phyloP scores from a whole-genome alignment of 2,113 vertebrate species.

The Nibea albiflora region DNA sequence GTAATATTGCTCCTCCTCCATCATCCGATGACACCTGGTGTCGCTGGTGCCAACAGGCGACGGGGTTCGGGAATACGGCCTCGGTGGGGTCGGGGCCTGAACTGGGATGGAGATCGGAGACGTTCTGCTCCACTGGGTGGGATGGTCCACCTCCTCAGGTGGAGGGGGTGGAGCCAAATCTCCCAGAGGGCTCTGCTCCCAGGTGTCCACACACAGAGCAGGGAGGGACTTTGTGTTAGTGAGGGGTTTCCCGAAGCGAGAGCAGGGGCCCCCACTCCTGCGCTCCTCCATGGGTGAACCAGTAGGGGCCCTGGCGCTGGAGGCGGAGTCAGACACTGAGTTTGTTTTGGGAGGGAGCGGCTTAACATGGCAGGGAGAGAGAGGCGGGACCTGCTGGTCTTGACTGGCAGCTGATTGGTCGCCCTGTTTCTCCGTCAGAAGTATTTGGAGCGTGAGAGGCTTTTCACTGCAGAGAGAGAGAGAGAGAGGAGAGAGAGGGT shows the following conservation, averaged over 20 bases:
- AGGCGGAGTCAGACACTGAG: constrained; percentile 37
- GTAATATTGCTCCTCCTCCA: constrained; percentile 7
- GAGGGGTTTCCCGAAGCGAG: constrained; percentile 34
- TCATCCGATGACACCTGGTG: constrained; percentile 2
- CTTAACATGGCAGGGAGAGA: constrained; percentile 83
- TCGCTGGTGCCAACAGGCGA: constrained; percentile 9
- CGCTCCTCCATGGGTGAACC: constrained; percentile 29
- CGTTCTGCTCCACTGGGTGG: background rate
- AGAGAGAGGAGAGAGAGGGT: background rate
- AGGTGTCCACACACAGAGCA: constrained; percentile 39
- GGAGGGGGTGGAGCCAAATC: constrained; percentile 49
- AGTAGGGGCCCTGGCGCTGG: background rate
- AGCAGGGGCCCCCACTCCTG: constrained; percentile 27
- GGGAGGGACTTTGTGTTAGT: constrained; percentile 73
- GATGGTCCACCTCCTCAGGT: constrained; percentile 18
- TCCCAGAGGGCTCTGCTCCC: constrained; percentile 16
- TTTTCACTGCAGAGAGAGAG: constrained; percentile 87
- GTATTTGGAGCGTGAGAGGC: constrained; percentile 93
- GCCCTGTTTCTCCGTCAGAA: constrained; percentile 87
- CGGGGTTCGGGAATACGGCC: background rate
- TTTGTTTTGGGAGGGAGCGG: constrained; percentile 79
- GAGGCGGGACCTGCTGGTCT: constrained; percentile 78
- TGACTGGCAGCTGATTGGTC: constrained; percentile 83
- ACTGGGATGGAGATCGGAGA: constrained; percentile 1
- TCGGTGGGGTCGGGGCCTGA: background rate